Conservation (phyloP, 2,888 invertebrate genomes). For the Pycnomerus fuliginosus region DNA sequence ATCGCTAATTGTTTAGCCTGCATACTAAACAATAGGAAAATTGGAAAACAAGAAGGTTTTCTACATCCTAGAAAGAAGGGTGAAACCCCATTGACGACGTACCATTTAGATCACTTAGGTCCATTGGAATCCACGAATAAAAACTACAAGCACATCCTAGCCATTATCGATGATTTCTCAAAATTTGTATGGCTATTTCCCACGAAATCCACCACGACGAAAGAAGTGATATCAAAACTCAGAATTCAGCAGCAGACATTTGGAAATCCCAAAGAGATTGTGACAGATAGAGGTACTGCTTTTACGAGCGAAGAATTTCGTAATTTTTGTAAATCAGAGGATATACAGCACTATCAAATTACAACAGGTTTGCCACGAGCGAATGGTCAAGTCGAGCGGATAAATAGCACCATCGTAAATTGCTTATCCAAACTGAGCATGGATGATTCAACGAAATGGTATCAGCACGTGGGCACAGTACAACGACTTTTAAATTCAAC, state of each 20-base stretch:
- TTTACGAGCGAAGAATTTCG: constrained; percentile 43
- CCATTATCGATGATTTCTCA: constrained; percentile 38
- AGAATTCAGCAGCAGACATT: no score
- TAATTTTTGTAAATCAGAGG: constrained; percentile 41
- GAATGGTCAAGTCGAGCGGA: constrained; percentile 45
- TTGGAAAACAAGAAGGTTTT: constrained; percentile 37
- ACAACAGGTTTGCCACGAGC: constrained; percentile 41
- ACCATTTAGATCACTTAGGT: constrained; percentile 42
- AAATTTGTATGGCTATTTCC: constrained; percentile 42
- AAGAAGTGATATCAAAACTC: constrained; percentile 32
- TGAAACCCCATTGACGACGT: constrained; percentile 34
- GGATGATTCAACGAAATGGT: constrained; percentile 39
- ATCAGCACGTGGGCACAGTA: constrained; percentile 19
- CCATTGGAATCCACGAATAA: constrained; percentile 39
- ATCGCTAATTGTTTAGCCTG: constrained; percentile 32
- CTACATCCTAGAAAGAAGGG: constrained; percentile 38
- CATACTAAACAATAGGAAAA: constrained; percentile 34
- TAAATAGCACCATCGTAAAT: constrained; percentile 38
- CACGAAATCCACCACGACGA: constrained; percentile 34
- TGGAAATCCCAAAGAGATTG: no score
- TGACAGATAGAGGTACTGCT: constrained; percentile 44
- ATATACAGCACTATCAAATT: constrained; percentile 38
- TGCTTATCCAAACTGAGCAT: constrained; percentile 42
- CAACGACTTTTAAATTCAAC: constrained; percentile 27
- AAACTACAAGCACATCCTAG: constrained; percentile 37